A percentile compares a stretch with the other conserved stretches of the same genome.
These are phyloP conservation scores for Acanthurus tractus DNA, from an alignment of 2,797 vertebrate species.

Conservation along the genomic window DNA sequence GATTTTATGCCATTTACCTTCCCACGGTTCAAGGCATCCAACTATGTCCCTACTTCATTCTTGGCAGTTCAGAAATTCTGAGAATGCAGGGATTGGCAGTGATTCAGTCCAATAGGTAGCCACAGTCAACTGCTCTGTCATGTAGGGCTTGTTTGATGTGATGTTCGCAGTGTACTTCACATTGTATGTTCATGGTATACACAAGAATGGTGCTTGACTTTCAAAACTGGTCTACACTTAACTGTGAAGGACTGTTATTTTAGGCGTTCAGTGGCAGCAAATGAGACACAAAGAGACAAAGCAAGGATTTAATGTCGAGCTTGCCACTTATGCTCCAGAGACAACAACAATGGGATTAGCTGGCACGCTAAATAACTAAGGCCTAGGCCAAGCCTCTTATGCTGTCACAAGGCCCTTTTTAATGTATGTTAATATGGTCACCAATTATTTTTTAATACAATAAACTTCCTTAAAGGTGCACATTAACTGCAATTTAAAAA, in stretches of 20 bases:
- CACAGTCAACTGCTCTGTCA: slow-evolving; percentile 3
- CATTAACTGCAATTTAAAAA: background rate
- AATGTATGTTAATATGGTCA: slow-evolving; percentile 49
- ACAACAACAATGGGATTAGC: slow-evolving; percentile 77
- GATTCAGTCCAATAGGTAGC: slow-evolving; percentile 9
- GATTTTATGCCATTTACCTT: slow-evolving; percentile 39
- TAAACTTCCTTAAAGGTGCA: background rate
- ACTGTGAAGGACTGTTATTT: slow-evolving; percentile 53
- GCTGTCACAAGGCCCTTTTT: slow-evolving; percentile 52
- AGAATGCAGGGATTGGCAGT: slow-evolving; percentile 20
- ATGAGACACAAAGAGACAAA: slow-evolving; percentile 61
- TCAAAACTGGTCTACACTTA: slow-evolving; percentile 47
- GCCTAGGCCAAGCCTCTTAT: slow-evolving; percentile 68
- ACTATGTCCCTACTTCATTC: slow-evolving; percentile 31
- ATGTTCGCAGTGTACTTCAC: slow-evolving; percentile 8
- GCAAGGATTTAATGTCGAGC: slow-evolving; percentile 68
- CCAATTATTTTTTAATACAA: slow-evolving; percentile 21
- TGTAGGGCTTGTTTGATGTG: slow-evolving; percentile 23
- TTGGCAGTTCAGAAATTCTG: slow-evolving; percentile 23
- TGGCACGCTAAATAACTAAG: slow-evolving; percentile 57
- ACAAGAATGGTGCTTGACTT: slow-evolving; percentile 38
- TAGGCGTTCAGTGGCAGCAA: slow-evolving; percentile 34
- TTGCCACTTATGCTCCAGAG: slow-evolving; percentile 60
- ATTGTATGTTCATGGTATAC: slow-evolving; percentile 15
- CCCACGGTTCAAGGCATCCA: slow-evolving; percentile 16